A percentile compares a stretch with the other conserved stretches of the same genome.
Evolutionary conservation across 2,888 invertebrate genomes (phyloP).

Genomic region (Cheilosia impressa): DNA sequence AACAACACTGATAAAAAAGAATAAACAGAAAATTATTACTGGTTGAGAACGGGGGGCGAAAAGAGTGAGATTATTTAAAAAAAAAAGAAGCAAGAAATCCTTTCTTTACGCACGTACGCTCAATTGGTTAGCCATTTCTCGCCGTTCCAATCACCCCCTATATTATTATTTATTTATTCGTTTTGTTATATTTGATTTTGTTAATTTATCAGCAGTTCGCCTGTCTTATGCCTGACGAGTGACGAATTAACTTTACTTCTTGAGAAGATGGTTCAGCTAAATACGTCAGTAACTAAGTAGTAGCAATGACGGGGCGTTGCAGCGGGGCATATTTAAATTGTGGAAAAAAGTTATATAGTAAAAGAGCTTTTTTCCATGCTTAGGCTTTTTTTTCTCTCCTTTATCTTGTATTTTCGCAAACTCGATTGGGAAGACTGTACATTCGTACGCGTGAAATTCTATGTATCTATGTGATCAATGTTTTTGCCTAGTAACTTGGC

Average conservation of each 20-base stretch:
- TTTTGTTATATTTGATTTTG: neutral
- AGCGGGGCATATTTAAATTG: slow-evolving; percentile 1
- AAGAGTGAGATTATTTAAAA: neutral
- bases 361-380: slow-evolving; percentile 3
- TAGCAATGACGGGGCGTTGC: neutral
- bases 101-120: neutral
- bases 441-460: neutral
- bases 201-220: slow-evolving; percentile 1
- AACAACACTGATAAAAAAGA: neutral
- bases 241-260: neutral
- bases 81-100: neutral
- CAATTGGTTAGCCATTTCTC: neutral
- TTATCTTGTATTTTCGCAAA: slow-evolving; percentile 5
- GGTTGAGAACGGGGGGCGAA: neutral
- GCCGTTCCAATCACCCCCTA: neutral
- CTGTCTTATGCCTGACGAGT: neutral
- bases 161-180: slow-evolving; percentile 2
- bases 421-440: slow-evolving; percentile 6
- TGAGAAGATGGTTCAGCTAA: neutral
- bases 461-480: slow-evolving; percentile 15
- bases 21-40: neutral
- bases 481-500: slow-evolving; percentile 14
- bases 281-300: neutral
- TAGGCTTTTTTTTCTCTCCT: neutral
- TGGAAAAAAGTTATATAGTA: slow-evolving; percentile 6